Percentiles rank a stretch among this genome's conserved stretches.
Conservation (phyloP, 1,140 invertebrate species). For the Drosophila ananassae region DNA sequence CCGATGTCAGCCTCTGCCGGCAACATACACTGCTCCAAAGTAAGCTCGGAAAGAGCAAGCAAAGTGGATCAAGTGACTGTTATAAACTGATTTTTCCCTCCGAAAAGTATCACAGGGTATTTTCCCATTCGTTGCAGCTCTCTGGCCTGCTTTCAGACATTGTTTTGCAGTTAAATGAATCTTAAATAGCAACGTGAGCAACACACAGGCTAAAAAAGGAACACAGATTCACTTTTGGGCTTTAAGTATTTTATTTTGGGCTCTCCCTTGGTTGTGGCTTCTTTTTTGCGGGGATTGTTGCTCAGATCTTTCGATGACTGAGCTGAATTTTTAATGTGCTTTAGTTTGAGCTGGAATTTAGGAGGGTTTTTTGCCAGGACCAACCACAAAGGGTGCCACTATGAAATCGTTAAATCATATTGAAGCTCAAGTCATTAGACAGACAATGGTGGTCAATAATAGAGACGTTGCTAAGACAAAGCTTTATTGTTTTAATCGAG, state of each 20-base stretch:
- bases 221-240: conserved; percentile 6
- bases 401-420: conserved; percentile 23
- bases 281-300: conserved; percentile 19
- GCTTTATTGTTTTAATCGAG: background rate
- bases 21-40: conserved; percentile 34
- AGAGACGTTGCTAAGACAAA: conserved; percentile 22
- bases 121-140: conserved; percentile 23
- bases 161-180: conserved; percentile 59
- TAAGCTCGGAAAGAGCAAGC: conserved; percentile 7
- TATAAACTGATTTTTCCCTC: conserved; percentile 16
- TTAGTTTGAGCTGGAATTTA: conserved; percentile 10
- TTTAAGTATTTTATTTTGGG: conserved; percentile 33
- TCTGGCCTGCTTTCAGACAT: conserved; percentile 18
- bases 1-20: conserved; percentile 28
- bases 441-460: conserved; percentile 22
- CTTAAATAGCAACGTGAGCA: conserved; percentile 48
- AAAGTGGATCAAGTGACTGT: conserved; percentile 8
- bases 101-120: background rate
- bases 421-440: conserved; percentile 32
- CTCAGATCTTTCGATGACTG: conserved; percentile 56
- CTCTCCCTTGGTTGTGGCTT: conserved; percentile 21
- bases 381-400: background rate
- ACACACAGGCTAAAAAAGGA: conserved; percentile 26
- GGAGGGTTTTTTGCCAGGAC: background rate
- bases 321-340: conserved; percentile 52